phyloP scores from a whole-genome alignment of 2,797 vertebrate species.

The Amniataba percoides region DNA sequence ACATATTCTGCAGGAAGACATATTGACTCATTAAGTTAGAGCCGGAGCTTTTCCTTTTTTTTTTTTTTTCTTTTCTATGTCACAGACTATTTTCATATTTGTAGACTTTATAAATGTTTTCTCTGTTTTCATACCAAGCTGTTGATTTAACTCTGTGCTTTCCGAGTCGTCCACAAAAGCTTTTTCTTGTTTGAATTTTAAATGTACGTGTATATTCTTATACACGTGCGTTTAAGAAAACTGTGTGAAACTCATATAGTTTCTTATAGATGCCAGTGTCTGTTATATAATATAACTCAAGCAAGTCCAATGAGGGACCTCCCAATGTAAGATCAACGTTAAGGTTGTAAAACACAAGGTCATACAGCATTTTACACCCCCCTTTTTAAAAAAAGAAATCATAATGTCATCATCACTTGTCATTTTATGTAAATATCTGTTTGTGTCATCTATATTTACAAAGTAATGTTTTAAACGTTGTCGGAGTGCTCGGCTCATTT shows the following conservation, averaged over 20 bases:
- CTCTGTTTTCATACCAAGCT: slow-evolving; percentile 32
- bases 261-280: slow-evolving; percentile 23
- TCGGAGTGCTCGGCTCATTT: slow-evolving; percentile 56
- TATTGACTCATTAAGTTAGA: slow-evolving; percentile 17
- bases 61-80: slow-evolving; percentile 51
- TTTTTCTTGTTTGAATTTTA: slow-evolving; percentile 28
- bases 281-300: slow-evolving; percentile 4
- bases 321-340: slow-evolving; percentile 53
- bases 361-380: slow-evolving; percentile 31
- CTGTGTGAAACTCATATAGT: slow-evolving; percentile 17
- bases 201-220: slow-evolving; percentile 33
- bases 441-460: slow-evolving; percentile 47
- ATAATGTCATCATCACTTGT: slow-evolving; percentile 18
- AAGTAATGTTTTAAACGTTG: slow-evolving; percentile 36
- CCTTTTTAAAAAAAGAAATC: slow-evolving; percentile 29
- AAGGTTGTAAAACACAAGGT: slow-evolving; percentile 79
- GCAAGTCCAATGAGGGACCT: slow-evolving; percentile 41
- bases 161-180: neutral
- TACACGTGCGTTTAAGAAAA: slow-evolving; percentile 4
- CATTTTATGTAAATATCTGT: slow-evolving; percentile 63
- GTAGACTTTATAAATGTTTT: slow-evolving; percentile 43
- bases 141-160: slow-evolving; percentile 35
- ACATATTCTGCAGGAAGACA: slow-evolving; percentile 43
- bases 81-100: slow-evolving; percentile 68
- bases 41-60: slow-evolving; percentile 38